Evolutionary conservation across 2,797 vertebrate species (phyloP).

Genomic region (Etheostoma nigrum): DNA sequence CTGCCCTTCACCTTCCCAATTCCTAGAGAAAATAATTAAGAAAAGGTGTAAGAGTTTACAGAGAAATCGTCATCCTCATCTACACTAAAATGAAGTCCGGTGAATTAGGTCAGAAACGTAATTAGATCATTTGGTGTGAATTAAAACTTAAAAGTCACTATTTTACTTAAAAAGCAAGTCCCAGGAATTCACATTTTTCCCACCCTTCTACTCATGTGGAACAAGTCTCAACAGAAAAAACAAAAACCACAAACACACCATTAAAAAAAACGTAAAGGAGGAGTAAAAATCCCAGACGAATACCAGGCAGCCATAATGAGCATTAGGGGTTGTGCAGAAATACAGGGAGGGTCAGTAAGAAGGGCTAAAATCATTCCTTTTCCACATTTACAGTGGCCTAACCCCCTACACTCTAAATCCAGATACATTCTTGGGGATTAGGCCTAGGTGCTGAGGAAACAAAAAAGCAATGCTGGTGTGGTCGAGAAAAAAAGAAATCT

Average conservation of each 20-base stretch:
- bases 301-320: constrained; percentile 65
- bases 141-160: constrained; percentile 19
- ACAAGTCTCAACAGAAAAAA: constrained; percentile 52
- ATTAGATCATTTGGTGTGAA: constrained; percentile 4
- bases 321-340: constrained; percentile 60
- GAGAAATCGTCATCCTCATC: background rate
- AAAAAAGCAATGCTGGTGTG: constrained; percentile 50
- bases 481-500: constrained; percentile 23
- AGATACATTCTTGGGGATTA: constrained; percentile 80
- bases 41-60: constrained; percentile 7
- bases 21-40: constrained; percentile 73
- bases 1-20: constrained; percentile 92
- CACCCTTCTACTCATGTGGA: constrained; percentile 24
- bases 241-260: constrained; percentile 24
- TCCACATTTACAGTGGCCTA: constrained; percentile 53
- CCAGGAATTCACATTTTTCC: constrained; percentile 16
- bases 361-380: constrained; percentile 58
- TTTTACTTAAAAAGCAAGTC: constrained; percentile 8
- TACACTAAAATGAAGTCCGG: background rate
- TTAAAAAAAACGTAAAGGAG: constrained; percentile 29
- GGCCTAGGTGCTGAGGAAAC: constrained; percentile 65
- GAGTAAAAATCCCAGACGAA: constrained; percentile 56
- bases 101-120: background rate
- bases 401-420: constrained; percentile 56
- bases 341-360: constrained; percentile 43